phyloP scores from a whole-genome alignment of 2,888 invertebrate genomes.

The Chesias legatella region DNA sequence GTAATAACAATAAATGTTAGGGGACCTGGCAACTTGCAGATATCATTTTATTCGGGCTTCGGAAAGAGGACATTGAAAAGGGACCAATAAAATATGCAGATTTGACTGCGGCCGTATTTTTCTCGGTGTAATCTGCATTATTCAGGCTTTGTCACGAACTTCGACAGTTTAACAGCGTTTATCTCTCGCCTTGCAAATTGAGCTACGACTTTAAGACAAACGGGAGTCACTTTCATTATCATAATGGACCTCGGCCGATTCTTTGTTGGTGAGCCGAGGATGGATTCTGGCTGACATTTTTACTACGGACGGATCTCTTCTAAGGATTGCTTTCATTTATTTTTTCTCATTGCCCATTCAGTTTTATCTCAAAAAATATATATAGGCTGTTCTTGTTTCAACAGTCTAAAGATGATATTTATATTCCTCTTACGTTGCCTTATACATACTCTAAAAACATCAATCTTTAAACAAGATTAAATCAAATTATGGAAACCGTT shows the following conservation, averaged over 20 bases:
- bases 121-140: slow-evolving; percentile 80
- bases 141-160: slow-evolving; percentile 80
- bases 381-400: not conserved
- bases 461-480: no score
- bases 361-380: slow-evolving; percentile 9
- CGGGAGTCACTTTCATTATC: slow-evolving; percentile 79
- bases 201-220: slow-evolving; percentile 81
- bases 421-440: no score
- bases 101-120: slow-evolving; percentile 79
- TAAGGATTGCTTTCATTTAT: slow-evolving; percentile 29
- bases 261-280: slow-evolving; percentile 70
- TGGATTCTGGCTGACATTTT: slow-evolving; percentile 59
- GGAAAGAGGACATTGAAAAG: slow-evolving; percentile 62
- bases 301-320: slow-evolving; percentile 39
- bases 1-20: slow-evolving; percentile 22
- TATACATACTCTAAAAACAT: no score
- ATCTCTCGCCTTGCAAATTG: slow-evolving; percentile 81
- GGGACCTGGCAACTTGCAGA: slow-evolving; percentile 34
- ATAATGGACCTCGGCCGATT: slow-evolving; percentile 76
- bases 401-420: no score
- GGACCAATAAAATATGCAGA: slow-evolving; percentile 79
- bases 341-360: slow-evolving; percentile 22
- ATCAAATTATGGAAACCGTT: no score
- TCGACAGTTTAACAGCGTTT: slow-evolving; percentile 81
- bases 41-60: slow-evolving; percentile 51